A percentile compares a stretch with the other conserved stretches of the same genome.
phyloP scores from a whole-genome alignment of 1,140 invertebrate species.

The Brachionus plicatilis region DNA sequence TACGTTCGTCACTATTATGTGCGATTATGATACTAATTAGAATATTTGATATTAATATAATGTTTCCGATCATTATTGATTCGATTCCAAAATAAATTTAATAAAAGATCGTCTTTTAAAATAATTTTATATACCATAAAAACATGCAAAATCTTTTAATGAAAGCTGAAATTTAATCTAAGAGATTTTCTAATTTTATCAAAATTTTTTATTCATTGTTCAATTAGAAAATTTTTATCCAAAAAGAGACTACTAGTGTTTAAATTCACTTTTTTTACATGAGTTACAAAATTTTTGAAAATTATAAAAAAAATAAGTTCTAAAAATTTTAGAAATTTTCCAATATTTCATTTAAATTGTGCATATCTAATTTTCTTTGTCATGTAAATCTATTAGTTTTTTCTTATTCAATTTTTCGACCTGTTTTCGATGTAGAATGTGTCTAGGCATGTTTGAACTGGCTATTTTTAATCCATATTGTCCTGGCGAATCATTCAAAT shows the following conservation, averaged over 20 bases:
- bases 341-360: background rate
- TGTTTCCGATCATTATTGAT: background rate
- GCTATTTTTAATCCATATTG: background rate
- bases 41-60: too few species aligned
- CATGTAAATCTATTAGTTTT: background rate
- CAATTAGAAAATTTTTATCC: too few species aligned
- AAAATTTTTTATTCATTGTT: too few species aligned
- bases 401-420: conserved; percentile 32
- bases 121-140: background rate
- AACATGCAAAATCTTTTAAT: background rate
- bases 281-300: background rate
- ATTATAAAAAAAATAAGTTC: background rate
- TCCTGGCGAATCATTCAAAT: background rate
- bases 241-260: background rate
- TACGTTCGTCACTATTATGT: background rate
- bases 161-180: too few species aligned
- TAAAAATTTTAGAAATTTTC: background rate
- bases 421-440: conserved; percentile 11
- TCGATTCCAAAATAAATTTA: too few species aligned
- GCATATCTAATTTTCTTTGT: conserved; percentile 5
- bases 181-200: too few species aligned
- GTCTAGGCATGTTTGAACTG: conserved; percentile 29
- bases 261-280: background rate
- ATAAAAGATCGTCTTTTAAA: too few species aligned
- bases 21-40: background rate